A percentile compares a stretch with the other conserved stretches of the same genome.
Evolutionary conservation across 2,888 invertebrate species (phyloP).

Genomic region (Eupithecia vulgata): DNA sequence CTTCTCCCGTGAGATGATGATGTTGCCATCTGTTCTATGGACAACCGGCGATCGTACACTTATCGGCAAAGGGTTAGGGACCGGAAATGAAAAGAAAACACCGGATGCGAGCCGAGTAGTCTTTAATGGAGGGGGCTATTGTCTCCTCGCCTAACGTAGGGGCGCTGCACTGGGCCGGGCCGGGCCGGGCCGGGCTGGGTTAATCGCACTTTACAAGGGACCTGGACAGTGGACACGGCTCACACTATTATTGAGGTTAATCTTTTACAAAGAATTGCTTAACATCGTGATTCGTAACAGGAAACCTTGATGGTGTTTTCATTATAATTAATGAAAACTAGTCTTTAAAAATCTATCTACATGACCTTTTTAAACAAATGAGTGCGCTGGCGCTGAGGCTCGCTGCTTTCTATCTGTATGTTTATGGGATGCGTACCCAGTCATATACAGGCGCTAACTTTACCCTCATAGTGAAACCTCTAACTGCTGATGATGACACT

Average conservation of each 20-base stretch:
- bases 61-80: constrained; percentile 26
- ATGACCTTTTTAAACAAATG: too few species aligned
- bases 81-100: constrained; percentile 63
- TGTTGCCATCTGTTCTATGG: neutral
- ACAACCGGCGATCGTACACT: constrained; percentile 21
- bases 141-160: constrained; percentile 31
- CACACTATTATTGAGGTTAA: neutral
- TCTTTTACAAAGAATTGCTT: neutral
- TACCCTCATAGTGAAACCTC: too few species aligned
- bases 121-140: constrained; percentile 53
- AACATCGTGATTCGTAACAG: neutral
- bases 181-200: neutral
- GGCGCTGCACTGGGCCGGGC: neutral
- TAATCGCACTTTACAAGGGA: constrained; percentile 1
- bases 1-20: neutral
- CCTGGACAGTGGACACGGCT: neutral
- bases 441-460: neutral
- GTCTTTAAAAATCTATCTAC: too few species aligned
- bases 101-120: constrained; percentile 53
- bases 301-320: neutral
- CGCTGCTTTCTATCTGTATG: too few species aligned
- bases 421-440: too few species aligned
- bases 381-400: too few species aligned
- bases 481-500: neutral
- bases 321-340: too few species aligned